phyloP scores from a whole-genome alignment of 2,797 vertebrate species.

The Pyrocephalus nanus region DNA sequence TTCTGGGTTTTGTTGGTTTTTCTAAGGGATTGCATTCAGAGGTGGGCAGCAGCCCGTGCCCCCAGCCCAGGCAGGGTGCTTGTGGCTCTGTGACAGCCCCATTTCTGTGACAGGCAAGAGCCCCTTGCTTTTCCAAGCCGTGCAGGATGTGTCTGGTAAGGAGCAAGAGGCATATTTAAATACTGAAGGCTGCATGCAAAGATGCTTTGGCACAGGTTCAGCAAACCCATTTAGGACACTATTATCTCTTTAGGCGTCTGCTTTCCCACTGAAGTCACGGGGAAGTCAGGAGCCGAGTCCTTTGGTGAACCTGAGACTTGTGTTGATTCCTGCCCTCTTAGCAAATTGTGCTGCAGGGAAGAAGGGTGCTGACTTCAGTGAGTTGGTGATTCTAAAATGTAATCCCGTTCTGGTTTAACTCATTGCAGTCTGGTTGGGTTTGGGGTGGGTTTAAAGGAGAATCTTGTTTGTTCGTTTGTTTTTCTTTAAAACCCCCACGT shows the following conservation, averaged over 20 bases:
- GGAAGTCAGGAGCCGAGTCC: conserved; percentile 63
- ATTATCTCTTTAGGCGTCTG: conserved; percentile 54
- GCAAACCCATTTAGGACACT: conserved; percentile 49
- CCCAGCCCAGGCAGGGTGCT: neutral
- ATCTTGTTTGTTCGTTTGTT: neutral
- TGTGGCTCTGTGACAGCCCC: neutral
- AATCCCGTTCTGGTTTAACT: conserved; percentile 10
- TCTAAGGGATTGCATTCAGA: neutral
- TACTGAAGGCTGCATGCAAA: conserved; percentile 28
- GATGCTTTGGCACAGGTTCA: conserved; percentile 45
- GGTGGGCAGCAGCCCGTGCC: neutral
- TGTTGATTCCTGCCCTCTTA: conserved; percentile 47
- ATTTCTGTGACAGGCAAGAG: neutral
- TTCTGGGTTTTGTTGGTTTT: neutral
- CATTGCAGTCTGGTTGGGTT: neutral
- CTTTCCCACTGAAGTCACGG: conserved; percentile 62
- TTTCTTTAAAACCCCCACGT: neutral
- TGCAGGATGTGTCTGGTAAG: neutral
- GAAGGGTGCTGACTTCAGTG: conserved; percentile 46
- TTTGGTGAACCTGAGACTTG: conserved; percentile 53
- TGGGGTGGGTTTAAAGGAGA: neutral
- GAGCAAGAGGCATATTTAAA: neutral
- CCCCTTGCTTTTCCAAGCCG: neutral
- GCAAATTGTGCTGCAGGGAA: conserved; percentile 49
- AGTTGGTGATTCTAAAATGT: neutral